phyloP scores from a whole-genome alignment of 2,113 vertebrate genomes.

The Capreolus pygargus region DNA sequence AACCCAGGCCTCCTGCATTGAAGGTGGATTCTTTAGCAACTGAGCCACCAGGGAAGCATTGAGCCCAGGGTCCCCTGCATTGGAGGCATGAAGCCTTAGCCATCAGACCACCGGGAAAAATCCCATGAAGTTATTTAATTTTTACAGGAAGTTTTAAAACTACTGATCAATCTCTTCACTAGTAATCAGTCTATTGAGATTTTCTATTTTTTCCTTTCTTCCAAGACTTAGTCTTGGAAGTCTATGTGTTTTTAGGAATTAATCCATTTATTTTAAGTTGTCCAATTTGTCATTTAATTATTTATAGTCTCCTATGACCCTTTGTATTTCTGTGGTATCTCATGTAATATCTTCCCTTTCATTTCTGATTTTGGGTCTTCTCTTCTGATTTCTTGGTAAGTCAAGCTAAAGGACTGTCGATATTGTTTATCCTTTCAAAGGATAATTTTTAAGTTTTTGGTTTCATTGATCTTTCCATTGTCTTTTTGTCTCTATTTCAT shows the following conservation, averaged over 20 bases:
- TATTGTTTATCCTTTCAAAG: neutral
- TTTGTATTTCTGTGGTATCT: neutral
- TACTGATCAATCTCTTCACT: neutral
- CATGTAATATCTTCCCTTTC: neutral
- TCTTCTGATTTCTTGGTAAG: neutral
- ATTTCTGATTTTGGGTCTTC: neutral
- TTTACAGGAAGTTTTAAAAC: neutral
- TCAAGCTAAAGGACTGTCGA: neutral
- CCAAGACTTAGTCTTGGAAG: neutral
- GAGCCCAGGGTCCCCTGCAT: neutral
- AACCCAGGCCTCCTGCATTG: neutral
- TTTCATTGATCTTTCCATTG: neutral
- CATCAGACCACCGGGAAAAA: neutral
- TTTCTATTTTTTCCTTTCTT: neutral
- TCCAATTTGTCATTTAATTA: neutral
- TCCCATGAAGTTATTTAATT: neutral
- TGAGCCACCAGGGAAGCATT: neutral
- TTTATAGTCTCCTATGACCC: neutral
- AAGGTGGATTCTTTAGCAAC: neutral
- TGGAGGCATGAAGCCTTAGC: neutral
- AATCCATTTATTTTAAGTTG: neutral
- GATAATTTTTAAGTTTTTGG: neutral
- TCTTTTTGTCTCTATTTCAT: neutral
- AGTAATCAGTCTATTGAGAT: neutral
- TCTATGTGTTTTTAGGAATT: neutral